phyloP scores from a whole-genome alignment of 2,113 vertebrate genomes.

The Suricata suricatta region DNA sequence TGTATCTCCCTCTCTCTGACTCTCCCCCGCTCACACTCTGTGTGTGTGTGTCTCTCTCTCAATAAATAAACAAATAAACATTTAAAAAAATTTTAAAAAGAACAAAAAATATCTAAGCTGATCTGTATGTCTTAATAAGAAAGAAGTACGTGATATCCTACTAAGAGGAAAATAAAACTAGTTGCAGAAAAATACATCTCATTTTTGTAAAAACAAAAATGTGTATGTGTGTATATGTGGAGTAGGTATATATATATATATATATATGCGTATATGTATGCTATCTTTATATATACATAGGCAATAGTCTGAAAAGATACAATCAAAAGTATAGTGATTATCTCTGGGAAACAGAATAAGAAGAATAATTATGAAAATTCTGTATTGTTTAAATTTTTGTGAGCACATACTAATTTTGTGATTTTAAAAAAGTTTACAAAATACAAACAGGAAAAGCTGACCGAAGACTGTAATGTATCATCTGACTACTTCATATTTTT shows the following conservation, averaged over 20 bases:
- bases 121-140: background rate
- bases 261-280: background rate
- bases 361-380: background rate
- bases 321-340: background rate
- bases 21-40: too few relatives aligned
- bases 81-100: too few relatives aligned
- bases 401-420: background rate
- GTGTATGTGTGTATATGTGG: background rate
- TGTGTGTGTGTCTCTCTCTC: too few relatives aligned
- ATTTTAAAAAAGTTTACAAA: background rate
- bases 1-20: too few relatives aligned
- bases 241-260: background rate
- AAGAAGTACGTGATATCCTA: background rate
- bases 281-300: background rate
- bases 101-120: background rate
- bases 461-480: background rate
- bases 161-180: constrained; percentile 34
- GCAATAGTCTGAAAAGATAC: background rate
- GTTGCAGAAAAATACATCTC: background rate
- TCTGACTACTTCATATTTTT: background rate
- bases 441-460: background rate
- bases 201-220: background rate
- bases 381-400: constrained; percentile 27
- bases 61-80: too few relatives aligned
- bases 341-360: background rate